phyloP scores from a whole-genome alignment of 1,140 invertebrate species.

The Drosophila mauritiana region DNA sequence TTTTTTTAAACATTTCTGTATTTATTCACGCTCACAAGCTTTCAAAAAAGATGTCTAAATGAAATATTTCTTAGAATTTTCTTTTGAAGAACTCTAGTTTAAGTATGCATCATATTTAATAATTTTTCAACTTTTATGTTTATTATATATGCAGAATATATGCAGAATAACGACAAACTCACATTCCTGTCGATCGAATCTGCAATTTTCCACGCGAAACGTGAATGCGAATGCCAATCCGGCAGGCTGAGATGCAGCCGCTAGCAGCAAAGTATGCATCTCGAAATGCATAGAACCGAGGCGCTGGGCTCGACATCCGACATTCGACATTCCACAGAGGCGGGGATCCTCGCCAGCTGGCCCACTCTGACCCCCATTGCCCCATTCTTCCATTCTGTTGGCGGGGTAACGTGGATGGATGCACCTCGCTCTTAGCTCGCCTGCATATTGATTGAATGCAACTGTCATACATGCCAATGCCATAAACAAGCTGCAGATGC shows the following conservation, averaged over 20 bases:
- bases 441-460: conserved; percentile 75
- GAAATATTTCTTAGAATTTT: no score
- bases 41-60: background rate
- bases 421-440: conserved; percentile 21
- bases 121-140: no score
- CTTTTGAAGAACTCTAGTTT: no score
- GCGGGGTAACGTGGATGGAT: background rate
- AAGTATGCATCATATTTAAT: no score
- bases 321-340: background rate
- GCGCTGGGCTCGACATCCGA: conserved; percentile 16
- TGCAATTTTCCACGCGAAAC: conserved; percentile 41
- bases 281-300: conserved; percentile 52
- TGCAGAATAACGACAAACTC: conserved; percentile 1
- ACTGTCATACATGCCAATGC: conserved; percentile 73
- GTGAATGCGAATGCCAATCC: conserved; percentile 46
- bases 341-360: background rate
- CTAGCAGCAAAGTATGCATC: conserved; percentile 45
- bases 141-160: no score
- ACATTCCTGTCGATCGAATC: conserved; percentile 22
- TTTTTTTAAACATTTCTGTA: no score
- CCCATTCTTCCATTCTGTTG: background rate
- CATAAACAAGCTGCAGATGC: conserved; percentile 61
- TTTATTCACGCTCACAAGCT: background rate
- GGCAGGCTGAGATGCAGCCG: conserved; percentile 16
- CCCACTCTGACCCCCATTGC: conserved; percentile 1